Percentiles rank a stretch among this genome's conserved stretches.
Conservation (phyloP, 2,113 vertebrate genomes). For the Amia ocellicauda region DNA sequence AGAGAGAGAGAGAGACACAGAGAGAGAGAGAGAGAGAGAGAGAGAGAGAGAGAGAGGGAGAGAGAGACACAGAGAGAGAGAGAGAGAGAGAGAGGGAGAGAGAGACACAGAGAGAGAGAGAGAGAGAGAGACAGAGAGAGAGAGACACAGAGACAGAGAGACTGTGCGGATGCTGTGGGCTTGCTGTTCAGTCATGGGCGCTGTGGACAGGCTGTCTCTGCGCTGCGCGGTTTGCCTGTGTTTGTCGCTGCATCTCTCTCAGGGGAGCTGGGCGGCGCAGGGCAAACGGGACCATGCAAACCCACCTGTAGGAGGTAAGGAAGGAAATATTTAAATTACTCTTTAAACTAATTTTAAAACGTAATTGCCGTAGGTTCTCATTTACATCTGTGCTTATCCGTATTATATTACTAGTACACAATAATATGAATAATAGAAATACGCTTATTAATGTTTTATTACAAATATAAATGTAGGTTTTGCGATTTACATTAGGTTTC, state of each 20-base stretch:
- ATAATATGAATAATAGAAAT: no score
- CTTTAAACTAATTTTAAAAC: neutral
- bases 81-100: no score
- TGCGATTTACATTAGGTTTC: no score
- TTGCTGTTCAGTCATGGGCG: slow-evolving; percentile 34
- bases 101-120: neutral
- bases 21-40: slow-evolving; percentile 1
- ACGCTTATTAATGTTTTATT: no score
- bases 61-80: slow-evolving; percentile 20
- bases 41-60: neutral
- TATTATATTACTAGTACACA: no score
- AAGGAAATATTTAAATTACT: neutral
- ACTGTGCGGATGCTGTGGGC: neutral
- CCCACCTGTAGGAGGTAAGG: slow-evolving; percentile 45
- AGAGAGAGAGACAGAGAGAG: slow-evolving; percentile 16
- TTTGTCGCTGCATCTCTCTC: slow-evolving; percentile 19
- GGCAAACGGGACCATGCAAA: slow-evolving; percentile 22
- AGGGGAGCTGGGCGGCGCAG: slow-evolving; percentile 25
- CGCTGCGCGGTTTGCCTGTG: slow-evolving; percentile 28
- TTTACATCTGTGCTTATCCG: no score
- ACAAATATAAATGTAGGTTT: no score
- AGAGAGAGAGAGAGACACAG: slow-evolving; percentile 11
- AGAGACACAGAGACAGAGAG: no score
- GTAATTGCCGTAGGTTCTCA: no score
- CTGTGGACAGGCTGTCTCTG: slow-evolving; percentile 15